phyloP scores from a whole-genome alignment of 2,888 invertebrate species.

The Hirtodrosophila alboralis region DNA sequence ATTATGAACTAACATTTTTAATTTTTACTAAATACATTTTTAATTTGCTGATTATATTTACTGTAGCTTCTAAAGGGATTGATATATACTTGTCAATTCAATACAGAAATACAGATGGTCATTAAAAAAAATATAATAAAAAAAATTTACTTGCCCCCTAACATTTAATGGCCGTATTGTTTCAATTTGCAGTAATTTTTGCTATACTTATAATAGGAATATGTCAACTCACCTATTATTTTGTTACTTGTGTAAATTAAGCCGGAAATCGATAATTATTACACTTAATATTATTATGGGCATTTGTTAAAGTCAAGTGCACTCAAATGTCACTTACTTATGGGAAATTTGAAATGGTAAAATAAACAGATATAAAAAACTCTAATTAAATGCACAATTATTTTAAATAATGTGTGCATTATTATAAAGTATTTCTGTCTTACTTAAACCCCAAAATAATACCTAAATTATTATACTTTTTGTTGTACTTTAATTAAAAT shows the following conservation, averaged over 20 bases:
- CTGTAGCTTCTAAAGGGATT: not conserved
- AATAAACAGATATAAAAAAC: no score
- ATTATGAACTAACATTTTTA: conserved; percentile 3
- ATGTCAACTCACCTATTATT: not conserved
- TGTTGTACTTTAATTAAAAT: not conserved
- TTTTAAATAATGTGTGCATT: no score
- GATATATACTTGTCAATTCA: not conserved
- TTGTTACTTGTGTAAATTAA: conserved; percentile 6
- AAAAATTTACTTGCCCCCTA: no score
- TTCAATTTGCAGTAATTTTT: not conserved
- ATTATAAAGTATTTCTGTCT: not conserved
- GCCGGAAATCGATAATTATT: not conserved
- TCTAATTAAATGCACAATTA: no score
- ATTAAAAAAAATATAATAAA: not conserved
- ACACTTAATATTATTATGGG: no score
- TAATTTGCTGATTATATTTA: not conserved
- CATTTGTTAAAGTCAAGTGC: no score
- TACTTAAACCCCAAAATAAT: conserved; percentile 2
- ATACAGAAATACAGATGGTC: not conserved
- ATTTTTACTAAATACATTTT: not conserved
- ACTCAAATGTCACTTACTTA: no score
- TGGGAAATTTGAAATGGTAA: no score
- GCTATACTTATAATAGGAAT: no score
- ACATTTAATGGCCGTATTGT: no score
- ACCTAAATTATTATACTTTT: not conserved